Base-by-base conservation (phyloP, 1,140 invertebrate species). In the Myzus persicae region DNA sequence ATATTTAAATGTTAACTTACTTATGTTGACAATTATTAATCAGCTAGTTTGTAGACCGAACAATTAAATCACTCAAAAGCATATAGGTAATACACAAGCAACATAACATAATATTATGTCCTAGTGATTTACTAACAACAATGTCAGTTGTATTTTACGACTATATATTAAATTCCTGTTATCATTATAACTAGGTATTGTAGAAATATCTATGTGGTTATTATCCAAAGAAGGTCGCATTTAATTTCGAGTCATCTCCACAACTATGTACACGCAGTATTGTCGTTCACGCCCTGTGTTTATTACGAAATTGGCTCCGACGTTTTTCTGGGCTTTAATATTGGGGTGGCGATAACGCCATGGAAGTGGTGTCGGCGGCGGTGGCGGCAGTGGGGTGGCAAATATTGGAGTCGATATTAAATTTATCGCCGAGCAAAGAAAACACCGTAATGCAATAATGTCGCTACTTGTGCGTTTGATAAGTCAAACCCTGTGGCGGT, bases 371-470 rank as follows among this genome's bases (percentile, higher is more conserved):
- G 14, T n/a, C 6, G 31, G 7, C 7, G 7, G 42, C 31, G n/a
- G 42, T 44, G 44, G 31, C 7, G 42, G 31, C 1, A 20, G 31
- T 46, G 87, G 3, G 88, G 89, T n/a, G 89, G 54, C 67, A 90
- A 90, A 90, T 90, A 90, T 90, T 42, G 54, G 26, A 67, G 38
- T n/a, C 51, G 38, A 90, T 67, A 90, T 90, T 90, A 42, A 90
- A 90, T 90, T 90, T 90, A 67, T 90, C 89, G 54, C 26, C 54
- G 40, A 42, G 51, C 24, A 90, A 90, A 90, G 89, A 90, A 90
- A 90, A 90, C 89, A 90, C 54, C 54, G 38, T 67, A 67, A 67
- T 90, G 89, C 51, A 90, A 90, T 90, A 90, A 67, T n/a, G 51
- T 67, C 38, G 38, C 89, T 67, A 90, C 89, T 90, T 67, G 89